Percentiles rank a stretch among this genome's conserved stretches.
Conservation (phyloP, 2,113 vertebrate genomes). For the Pterocles gutturalis region DNA sequence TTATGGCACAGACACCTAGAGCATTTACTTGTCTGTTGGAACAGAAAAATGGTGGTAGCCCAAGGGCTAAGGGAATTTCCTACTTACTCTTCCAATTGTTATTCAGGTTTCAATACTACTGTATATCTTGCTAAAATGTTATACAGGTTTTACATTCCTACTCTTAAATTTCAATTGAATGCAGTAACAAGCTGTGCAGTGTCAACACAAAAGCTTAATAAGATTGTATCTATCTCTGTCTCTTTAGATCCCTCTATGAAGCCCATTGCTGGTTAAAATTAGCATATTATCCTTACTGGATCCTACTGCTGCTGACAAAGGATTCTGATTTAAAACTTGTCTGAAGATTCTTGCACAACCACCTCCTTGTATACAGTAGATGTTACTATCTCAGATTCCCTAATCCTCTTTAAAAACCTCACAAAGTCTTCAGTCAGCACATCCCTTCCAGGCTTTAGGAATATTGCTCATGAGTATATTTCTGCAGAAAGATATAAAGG, state of each 20-base stretch:
- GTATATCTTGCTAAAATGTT: constrained; percentile 34
- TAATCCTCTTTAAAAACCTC: constrained; percentile 40
- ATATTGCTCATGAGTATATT: neutral
- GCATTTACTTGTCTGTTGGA: constrained; percentile 16
- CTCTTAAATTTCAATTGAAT: constrained; percentile 4
- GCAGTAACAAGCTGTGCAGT: constrained; percentile 48
- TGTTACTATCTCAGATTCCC: constrained; percentile 17
- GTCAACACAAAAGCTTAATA: constrained; percentile 56
- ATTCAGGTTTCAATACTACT: constrained; percentile 13
- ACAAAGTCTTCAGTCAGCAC: neutral
- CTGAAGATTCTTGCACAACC: constrained; percentile 9
- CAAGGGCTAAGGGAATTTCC: constrained; percentile 47
- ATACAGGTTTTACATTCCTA: constrained; percentile 11
- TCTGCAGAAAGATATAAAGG: neutral
- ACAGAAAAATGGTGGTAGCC: constrained; percentile 14
- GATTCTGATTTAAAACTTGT: constrained; percentile 40
- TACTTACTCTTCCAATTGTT: neutral
- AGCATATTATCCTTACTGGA: constrained; percentile 35
- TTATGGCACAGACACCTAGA: constrained; percentile 14
- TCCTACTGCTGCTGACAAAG: constrained; percentile 46
- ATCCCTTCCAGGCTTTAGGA: neutral
- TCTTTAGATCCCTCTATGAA: constrained; percentile 45
- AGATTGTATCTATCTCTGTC: constrained; percentile 9
- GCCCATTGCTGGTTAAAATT: constrained; percentile 28
- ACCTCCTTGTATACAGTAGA: neutral